Base-by-base conservation (phyloP, 2,797 vertebrate species). In the Danio albolineatus region DNA sequence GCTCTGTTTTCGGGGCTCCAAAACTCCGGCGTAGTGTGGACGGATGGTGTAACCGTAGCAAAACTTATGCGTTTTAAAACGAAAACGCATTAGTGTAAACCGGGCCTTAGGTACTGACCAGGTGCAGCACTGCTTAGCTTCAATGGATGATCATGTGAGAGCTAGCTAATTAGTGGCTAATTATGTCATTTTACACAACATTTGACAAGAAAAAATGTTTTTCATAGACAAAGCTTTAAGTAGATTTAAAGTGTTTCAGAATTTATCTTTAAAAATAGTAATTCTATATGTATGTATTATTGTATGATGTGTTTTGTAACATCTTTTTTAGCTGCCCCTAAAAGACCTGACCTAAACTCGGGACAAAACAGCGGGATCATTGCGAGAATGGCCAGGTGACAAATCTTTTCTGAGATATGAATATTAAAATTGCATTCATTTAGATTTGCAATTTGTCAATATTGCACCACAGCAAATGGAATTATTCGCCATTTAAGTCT, bases 361-460 rank as follows among this genome's bases (percentile, higher is more conserved):
- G 46, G 39, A 21, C 78, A 73, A 38, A 64, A 75, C 8, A n/a
- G 69, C 0, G 64, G 82, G 14, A 10, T 78, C 6, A 51, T 87
- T 10, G 41, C 69, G 39, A 79, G 73, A 74, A 38, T 87, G 19
- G 78, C 65, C 28, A 82, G 86, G 84, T 87, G 48, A 84, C 81
- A 65, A 70, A 73, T 4, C 48, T 38, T 13, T 7, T 13, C n/a
- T 46, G 21, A 14, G 19, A 13, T 48, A 7, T 43, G 56, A 44
- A 64, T 64, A 16, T 53, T 16, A 41, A 41, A 65, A 12, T 14
- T 19, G 41, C 41, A 19, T 28, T 2, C 8, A 4, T 28, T 44
- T 43, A 19, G 43, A n/a, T 38, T n/a, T 71, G n/a, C 38, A 56
- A 9, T 39, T 21, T 54, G 19, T 48, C 6, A 9, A 9, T 57